phyloP scores from a whole-genome alignment of 2,888 invertebrate genomes.

The Acrocera orbiculus region DNA sequence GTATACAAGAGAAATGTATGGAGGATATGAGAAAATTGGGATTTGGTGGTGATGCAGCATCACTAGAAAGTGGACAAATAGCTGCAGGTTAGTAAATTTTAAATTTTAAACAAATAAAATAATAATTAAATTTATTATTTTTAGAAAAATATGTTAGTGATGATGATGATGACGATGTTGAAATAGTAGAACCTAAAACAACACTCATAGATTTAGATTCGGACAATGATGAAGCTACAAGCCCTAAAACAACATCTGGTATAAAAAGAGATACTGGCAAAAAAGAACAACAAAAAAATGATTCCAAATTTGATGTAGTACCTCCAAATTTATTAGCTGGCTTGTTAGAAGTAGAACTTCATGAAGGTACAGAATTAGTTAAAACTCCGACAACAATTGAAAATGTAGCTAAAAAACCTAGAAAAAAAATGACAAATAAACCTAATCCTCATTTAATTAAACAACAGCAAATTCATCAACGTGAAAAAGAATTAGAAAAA shows the following conservation, averaged over 20 bases:
- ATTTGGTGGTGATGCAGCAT: constrained; percentile 27
- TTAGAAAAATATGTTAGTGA: constrained; percentile 29
- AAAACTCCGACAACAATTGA: constrained; percentile 2
- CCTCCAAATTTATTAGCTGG: constrained; percentile 23
- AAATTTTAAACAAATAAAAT: not conserved
- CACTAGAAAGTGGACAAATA: constrained; percentile 27
- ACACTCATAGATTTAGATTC: constrained; percentile 29
- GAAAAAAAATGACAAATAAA: constrained; percentile 27
- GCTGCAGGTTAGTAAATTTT: constrained; percentile 22
- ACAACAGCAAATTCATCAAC: constrained; percentile 21
- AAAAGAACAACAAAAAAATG: constrained; percentile 1
- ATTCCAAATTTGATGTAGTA: constrained; percentile 18
- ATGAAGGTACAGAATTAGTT: constrained; percentile 13
- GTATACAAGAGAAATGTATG: constrained; percentile 28
- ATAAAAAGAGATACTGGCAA: too few relatives aligned
- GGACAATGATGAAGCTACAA: constrained; percentile 24
- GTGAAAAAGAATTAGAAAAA: constrained; percentile 22
- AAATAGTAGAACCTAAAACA: constrained; percentile 30
- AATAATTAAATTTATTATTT: constrained; percentile 8
- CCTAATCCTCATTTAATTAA: constrained; percentile 28
- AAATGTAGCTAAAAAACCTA: constrained; percentile 21
- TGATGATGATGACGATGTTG: constrained; percentile 29
- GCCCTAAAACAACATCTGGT: not conserved
- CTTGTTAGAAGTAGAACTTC: constrained; percentile 25
- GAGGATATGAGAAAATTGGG: constrained; percentile 29